A percentile compares a stretch with the other conserved stretches of the same genome.
These are phyloP conservation scores for Cyaniris semiargus DNA, from an alignment of 2,888 invertebrate species.

Conservation along the genomic window DNA sequence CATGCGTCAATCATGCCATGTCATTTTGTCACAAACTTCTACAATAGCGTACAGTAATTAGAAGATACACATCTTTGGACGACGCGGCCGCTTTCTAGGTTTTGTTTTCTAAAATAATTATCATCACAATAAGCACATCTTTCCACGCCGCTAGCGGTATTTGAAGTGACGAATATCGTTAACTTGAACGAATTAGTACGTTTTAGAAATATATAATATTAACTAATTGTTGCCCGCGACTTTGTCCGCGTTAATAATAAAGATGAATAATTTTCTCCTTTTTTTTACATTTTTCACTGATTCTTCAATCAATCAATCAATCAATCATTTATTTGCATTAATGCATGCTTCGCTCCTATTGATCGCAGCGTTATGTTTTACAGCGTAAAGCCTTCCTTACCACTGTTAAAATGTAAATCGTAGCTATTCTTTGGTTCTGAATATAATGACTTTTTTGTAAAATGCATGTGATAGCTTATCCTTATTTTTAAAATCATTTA, in stretches of 20 bases:
- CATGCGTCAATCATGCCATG: slow-evolving; percentile 79
- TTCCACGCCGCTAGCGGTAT: slow-evolving; percentile 77
- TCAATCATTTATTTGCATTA: too few species aligned
- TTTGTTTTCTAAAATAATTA: slow-evolving; percentile 79
- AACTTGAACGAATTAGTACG: slow-evolving; percentile 52
- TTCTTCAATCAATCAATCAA: too few species aligned
- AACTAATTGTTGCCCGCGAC: too few species aligned
- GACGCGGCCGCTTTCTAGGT: slow-evolving; percentile 72
- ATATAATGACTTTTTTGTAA: too few species aligned
- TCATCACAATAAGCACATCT: slow-evolving; percentile 77
- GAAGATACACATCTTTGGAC: slow-evolving; percentile 73
- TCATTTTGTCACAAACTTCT: slow-evolving; percentile 77
- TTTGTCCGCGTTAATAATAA: neutral
- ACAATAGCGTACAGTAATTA: slow-evolving; percentile 79
- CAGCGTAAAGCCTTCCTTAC: too few species aligned
- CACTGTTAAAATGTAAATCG: too few species aligned
- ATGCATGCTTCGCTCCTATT: too few species aligned
- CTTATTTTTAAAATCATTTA: too few species aligned
- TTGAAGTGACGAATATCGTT: slow-evolving; percentile 51
- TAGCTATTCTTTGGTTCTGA: too few species aligned
- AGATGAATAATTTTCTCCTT: neutral
- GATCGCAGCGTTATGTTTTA: too few species aligned
- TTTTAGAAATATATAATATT: slow-evolving; percentile 9
- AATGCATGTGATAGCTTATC: too few species aligned
- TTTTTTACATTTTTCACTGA: too few species aligned